phyloP scores from a whole-genome alignment of 2,888 invertebrate species.

The Dromius quadrimaculatus region DNA sequence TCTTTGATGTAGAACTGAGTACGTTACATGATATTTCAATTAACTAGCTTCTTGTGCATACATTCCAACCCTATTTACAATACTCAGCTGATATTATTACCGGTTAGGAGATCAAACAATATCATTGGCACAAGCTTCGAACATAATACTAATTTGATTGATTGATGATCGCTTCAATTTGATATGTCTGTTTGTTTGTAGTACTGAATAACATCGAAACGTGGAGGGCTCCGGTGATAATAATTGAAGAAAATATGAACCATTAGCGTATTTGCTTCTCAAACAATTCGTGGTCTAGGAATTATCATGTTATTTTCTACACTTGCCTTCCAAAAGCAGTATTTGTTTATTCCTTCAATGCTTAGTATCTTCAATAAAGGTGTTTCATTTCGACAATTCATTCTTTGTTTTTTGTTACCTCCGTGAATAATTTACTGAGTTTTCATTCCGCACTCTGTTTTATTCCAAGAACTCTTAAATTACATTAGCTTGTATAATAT shows the following conservation, averaged over 20 bases:
- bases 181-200: constrained; percentile 17
- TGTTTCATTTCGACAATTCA: constrained; percentile 29
- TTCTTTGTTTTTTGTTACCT: background rate
- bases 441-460: constrained; percentile 15
- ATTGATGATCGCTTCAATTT: constrained; percentile 28
- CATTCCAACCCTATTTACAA: too few species aligned
- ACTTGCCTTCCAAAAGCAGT: too few species aligned
- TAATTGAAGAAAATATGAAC: constrained; percentile 23
- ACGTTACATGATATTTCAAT: too few species aligned
- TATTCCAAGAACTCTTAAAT: background rate
- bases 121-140: background rate
- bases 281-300: constrained; percentile 10
- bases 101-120: too few species aligned
- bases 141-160: constrained; percentile 17
- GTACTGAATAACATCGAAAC: constrained; percentile 18
- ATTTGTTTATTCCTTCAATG: constrained; percentile 24
- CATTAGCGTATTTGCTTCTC: constrained; percentile 26
- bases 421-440: constrained; percentile 4
- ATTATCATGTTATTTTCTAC: constrained; percentile 8
- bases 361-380: constrained; percentile 25
- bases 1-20: too few species aligned
- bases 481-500: too few species aligned
- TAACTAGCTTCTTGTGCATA: too few species aligned
- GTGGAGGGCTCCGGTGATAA: too few species aligned
- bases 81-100: too few species aligned